Percentiles rank a stretch among this genome's conserved stretches.
phyloP scores from a whole-genome alignment of 1,140 invertebrate species.

The Asbolus verrucosus region DNA sequence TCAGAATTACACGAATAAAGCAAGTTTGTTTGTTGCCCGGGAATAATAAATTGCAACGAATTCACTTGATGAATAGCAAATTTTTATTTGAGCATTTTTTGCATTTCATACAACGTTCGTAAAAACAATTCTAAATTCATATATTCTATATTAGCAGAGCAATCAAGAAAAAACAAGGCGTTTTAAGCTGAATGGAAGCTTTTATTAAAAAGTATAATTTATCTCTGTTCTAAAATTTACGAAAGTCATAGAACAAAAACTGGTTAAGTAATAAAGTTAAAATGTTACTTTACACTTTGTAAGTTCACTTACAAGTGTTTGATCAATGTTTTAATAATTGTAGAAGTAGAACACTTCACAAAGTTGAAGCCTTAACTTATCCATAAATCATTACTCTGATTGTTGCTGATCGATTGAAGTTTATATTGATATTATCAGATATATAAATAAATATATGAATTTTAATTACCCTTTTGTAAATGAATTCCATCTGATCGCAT shows the following conservation, averaged over 20 bases:
- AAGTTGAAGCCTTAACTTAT: too few relatives aligned
- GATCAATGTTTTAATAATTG: too few relatives aligned
- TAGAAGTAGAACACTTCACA: too few relatives aligned
- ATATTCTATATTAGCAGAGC: constrained; percentile 10
- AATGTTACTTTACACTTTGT: neutral
- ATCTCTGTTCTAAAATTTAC: neutral
- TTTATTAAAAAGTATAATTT: constrained; percentile 30
- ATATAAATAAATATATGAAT: too few relatives aligned
- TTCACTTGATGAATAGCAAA: neutral
- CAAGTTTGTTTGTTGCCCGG: neutral
- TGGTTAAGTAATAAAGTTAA: neutral
- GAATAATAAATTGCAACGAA: neutral
- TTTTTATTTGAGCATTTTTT: too few relatives aligned
- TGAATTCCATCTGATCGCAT: too few relatives aligned
- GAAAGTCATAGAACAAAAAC: neutral
- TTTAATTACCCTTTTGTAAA: too few relatives aligned
- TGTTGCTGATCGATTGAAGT: too few relatives aligned
- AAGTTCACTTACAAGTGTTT: too few relatives aligned
- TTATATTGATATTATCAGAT: too few relatives aligned
- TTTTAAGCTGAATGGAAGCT: constrained; percentile 4
- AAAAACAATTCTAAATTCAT: constrained; percentile 12
- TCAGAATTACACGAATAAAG: neutral
- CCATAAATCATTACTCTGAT: too few relatives aligned
- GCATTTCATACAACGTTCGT: too few relatives aligned
- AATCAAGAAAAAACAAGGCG: constrained; percentile 14